Base-by-base conservation (phyloP, 37 sponge, comb jelly and placozoan species). In the Ianthella basta region DNA sequence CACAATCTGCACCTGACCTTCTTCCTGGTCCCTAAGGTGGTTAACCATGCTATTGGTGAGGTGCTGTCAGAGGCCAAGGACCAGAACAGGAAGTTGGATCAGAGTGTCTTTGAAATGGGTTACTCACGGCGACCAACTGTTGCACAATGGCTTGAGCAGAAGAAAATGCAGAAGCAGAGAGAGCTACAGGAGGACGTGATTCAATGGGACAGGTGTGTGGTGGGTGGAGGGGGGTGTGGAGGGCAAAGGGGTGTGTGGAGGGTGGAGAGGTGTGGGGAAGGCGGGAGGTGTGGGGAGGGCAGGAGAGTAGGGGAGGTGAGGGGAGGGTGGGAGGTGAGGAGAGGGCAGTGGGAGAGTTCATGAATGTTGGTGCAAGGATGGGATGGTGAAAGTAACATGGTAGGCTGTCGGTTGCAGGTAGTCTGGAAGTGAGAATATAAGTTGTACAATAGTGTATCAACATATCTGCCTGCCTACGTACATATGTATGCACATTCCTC, bases 111-210 rank as follows among this genome's bases (percentile, higher is more conserved):
- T 12, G 57, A 79, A 56, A 59, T 92, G 79, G 92, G 92, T 2
- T 36, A 87, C 29, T 70, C 65, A 59, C 79, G 84, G 56, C 78
- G 91, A 16, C 96, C 91, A 19, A 90, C 96, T 21, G 96, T 95
- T 44, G 86, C 92, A 20, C 88, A 95, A 60, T 95, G 96, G 96
- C 44, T 95, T 73, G 70, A 90, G 61, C 69, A 78, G 68, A 95
- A 95, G 82, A 57, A 88, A 23, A 72, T 89, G 41, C 84, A 92
- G 80, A 89, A 87, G 84, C 88, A 81, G 72, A 37, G 59, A 23
- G 75, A 90, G 23, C 14, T 92, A 60, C 93, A 95, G 68, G 80
- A 79, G 0, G 82, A 87, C 13, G 87, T 95, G 70, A 72, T 89
- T 8, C 82, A 67, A 23, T 95, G 96, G 96, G 91, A 92, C 86